Evolutionary conservation across 2,888 invertebrate genomes (phyloP), one percentile per base, ranked within the genome.

Genomic region (Amitus sp.): DNA sequence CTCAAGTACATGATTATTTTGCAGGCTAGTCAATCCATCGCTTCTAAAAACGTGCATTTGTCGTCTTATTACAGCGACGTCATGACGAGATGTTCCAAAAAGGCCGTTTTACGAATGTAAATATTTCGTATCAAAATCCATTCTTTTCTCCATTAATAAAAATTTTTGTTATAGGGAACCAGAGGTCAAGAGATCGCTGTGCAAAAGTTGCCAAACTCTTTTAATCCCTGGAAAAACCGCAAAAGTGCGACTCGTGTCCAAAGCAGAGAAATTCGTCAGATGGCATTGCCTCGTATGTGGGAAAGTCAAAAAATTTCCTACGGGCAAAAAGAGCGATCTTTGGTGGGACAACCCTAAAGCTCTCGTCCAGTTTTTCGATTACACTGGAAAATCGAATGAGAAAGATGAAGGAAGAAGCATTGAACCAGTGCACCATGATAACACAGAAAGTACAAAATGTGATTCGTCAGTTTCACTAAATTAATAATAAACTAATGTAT

Each of bases 21-120:
- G 23, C 73, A 87, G 87, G 84, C 86, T 17, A 86, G 86, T 75
- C 84, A 85, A 73, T 65, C 80, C 19, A 77, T 86, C 51, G 83
- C 83, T 47, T 82, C 82, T 63, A 82, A 73, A 57, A 76, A 78
- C 63, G 68, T 83, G 43, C 78, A 79, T 1, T 73, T 86, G 9
- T 85, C 86, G 10, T 85, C 87, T 0, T 86, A 86, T 68, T 88
- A 87, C 68, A 85, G 86, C 1, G 86, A 85, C 65, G 76, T 86
- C 2, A 83, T 87, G 67, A 74, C 84, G 7, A 85, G 83, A 70
- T 84, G 88, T 52, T 87, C 85, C 0, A 87, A 86, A 75, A 88
- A 88, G 75, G 85, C 85, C 75, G 86, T 87, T n/a, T 71, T 86
- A 30, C 84, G 87, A 82, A 84, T 88, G 86, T 87, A 80, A 84